phyloP scores from a whole-genome alignment of 2,797 vertebrate species.

The Sciurus carolinensis region DNA sequence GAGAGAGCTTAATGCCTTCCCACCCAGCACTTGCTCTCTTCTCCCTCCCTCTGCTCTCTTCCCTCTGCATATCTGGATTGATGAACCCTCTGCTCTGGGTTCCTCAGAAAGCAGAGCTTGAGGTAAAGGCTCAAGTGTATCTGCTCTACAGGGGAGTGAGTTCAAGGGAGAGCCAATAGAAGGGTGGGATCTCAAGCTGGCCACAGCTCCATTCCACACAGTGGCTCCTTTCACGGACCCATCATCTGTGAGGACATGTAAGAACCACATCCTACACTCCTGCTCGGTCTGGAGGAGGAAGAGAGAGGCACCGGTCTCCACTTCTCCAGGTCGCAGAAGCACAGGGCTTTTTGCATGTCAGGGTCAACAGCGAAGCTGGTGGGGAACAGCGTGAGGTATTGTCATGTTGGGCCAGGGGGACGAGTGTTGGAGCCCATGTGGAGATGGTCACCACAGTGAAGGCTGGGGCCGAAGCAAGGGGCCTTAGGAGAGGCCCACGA shows the following conservation, averaged over 20 bases:
- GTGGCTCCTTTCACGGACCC: not conserved
- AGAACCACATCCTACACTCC: not conserved
- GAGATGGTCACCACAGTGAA: not conserved
- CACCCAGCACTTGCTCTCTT: fast-evolving
- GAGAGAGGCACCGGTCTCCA: not conserved
- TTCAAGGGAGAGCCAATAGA: not conserved
- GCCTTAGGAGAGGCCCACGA: not conserved
- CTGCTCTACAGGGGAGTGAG: not conserved
- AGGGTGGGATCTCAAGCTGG: not conserved
- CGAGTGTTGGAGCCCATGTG: not conserved
- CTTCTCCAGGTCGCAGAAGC: fast-evolving
- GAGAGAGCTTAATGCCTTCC: not conserved
- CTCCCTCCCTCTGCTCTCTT: too few species aligned
- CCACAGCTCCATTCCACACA: not conserved
- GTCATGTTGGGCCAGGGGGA: not conserved
- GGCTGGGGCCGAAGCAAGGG: not conserved
- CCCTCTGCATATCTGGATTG: not conserved
- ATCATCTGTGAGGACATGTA: not conserved
- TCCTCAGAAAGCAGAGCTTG: slow-evolving; percentile 32
- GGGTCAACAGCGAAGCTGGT: not conserved
- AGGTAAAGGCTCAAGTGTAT: not conserved
- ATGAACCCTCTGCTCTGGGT: not conserved
- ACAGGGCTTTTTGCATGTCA: not conserved
- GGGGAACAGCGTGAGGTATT: not conserved
- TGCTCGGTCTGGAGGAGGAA: not conserved